Evolutionary conservation across 2,888 invertebrate species (phyloP), one percentile per base, ranked within the genome.

Genomic region (Frankliniella intonsa): DNA sequence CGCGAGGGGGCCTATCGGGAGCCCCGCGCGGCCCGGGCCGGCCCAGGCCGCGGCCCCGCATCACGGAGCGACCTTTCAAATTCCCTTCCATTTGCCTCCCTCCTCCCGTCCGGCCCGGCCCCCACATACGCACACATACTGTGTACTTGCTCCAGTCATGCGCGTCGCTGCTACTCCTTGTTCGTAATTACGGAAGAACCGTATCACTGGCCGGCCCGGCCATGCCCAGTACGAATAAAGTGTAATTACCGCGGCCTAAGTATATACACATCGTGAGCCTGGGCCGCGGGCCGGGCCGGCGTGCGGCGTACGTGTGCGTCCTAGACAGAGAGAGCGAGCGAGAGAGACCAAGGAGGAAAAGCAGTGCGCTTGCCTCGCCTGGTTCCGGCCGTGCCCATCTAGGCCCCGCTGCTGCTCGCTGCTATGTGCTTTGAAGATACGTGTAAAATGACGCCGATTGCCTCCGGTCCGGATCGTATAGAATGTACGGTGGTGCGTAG

Each of bases 191-290:
- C 69, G 69, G 22, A 11, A 25, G 25, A 76, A 76, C 69, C 69
- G 69, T 76, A 76, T 76, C 69, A 76, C 69, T 22, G 69, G 69
- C 69, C 22, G 69, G 69, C n/a, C 69, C 55, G 69, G 65, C 69
- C 9, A 25, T 25, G 25, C 69, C 12, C 25, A 25, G 69, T 76
- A 76, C 69, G 69, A 76, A 76, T 76, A 76, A 76, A 76, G 69
- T 25, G 69, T 76, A 76, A 76, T 76, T 76, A 76, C 69, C 69
- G 25, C n/a, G 69, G 25, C 69, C 69, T 76, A 76, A 76, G 69
- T 76, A 76, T 76, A 76, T 25, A 76, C 69, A 25, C 69, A 76
- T 76, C 62, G 62, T n/a, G 38, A 38, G 38, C 38, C 62, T 62
- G 62, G 19, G 62, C 62, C 62, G 62, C 62, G 14, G 17, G 62